Percentiles rank a stretch among this genome's conserved stretches.
Conservation (phyloP, 1,140 invertebrate genomes). For the Drosophila grimshawi region DNA sequence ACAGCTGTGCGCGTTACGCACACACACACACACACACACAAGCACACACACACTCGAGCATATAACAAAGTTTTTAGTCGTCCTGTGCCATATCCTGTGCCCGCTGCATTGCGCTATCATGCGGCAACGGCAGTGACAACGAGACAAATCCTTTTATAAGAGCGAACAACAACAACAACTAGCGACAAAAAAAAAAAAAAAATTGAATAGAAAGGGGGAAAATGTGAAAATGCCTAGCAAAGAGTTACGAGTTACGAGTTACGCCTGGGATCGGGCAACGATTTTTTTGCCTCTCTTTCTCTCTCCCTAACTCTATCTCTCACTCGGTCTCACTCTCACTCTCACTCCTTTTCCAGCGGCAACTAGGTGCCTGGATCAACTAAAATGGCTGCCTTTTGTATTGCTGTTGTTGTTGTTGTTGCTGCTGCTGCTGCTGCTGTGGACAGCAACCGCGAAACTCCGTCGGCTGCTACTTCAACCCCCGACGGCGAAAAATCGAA, state of each 20-base stretch:
- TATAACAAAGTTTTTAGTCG: slow-evolving; percentile 31
- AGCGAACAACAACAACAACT: slow-evolving; percentile 39
- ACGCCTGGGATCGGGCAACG: neutral
- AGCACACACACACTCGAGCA: neutral
- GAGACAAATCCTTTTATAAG: slow-evolving; percentile 62
- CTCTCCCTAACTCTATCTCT: neutral
- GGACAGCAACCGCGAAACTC: slow-evolving; percentile 22
- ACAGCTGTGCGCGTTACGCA: slow-evolving; percentile 67
- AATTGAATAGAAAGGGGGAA: slow-evolving; percentile 50
- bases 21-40: slow-evolving; percentile 12
- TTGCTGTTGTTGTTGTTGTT: slow-evolving; percentile 25
- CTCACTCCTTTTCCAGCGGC: neutral
- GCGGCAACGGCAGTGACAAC: slow-evolving; percentile 47
- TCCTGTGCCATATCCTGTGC: slow-evolving; percentile 21
- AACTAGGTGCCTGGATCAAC: slow-evolving; percentile 30
- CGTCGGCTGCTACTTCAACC: slow-evolving; percentile 46
- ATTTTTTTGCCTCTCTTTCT: slow-evolving; percentile 9
- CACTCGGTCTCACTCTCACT: neutral
- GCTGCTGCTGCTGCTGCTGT: slow-evolving; percentile 9
- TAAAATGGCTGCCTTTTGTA: slow-evolving; percentile 46
- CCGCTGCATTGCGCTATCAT: slow-evolving; percentile 52
- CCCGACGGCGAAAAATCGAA: slow-evolving; percentile 54
- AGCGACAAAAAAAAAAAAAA: slow-evolving; percentile 14
- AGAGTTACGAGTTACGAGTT: slow-evolving; percentile 50
- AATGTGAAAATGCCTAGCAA: slow-evolving; percentile 52